Base-by-base conservation (phyloP, 2,797 vertebrate genomes). In the Spatula clypeata region DNA sequence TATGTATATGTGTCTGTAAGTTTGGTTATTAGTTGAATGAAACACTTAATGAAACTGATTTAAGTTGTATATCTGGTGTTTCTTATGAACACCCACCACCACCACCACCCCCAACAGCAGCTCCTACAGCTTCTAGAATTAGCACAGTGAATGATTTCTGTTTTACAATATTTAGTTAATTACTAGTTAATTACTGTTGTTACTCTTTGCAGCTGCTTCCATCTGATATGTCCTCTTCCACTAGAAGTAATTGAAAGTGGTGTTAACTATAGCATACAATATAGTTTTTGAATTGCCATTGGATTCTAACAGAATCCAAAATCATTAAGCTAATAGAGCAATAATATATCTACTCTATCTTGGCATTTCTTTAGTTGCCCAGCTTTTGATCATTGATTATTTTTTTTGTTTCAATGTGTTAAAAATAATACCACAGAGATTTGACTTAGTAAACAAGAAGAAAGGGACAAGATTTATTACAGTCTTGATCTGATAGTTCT, bases 381-480 rank as follows among this genome's bases (percentile, higher is more conserved):
- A 55, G 49, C 5, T 45, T 27, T 36, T 62, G 64, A 36, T 23
- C 17, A 40, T 36, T 85, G 64, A 79, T 66, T 74, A 53, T 34
- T 69, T 77, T 74, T 74, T 93, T 90, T 88, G 23, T 83, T 92
- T 74, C 36, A 47, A 8, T 13, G 11, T 26, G 8, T 3, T 81
- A 71, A 90, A 81, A 90, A 42, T 76, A 85, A 47, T 34, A 42
- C n/a, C 11, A 13, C 20, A 70, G 34, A 58, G 4, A 91, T 95
- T 92, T 94, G 60, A 72, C 62, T 94, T 40, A 32, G 15, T 44
- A 92, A 96, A 73, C 20, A 73, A 64, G 27, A 71, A 88, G 18
- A 77, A 93, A 95, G 87, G 12, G 8, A 89, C 18, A 66, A 80
- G 19, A 94, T 86, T 79, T 94, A 58, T 62, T 87, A 72, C 2